Base-by-base conservation (phyloP, 2,113 vertebrate genomes). In the Elgaria multicarinata region DNA sequence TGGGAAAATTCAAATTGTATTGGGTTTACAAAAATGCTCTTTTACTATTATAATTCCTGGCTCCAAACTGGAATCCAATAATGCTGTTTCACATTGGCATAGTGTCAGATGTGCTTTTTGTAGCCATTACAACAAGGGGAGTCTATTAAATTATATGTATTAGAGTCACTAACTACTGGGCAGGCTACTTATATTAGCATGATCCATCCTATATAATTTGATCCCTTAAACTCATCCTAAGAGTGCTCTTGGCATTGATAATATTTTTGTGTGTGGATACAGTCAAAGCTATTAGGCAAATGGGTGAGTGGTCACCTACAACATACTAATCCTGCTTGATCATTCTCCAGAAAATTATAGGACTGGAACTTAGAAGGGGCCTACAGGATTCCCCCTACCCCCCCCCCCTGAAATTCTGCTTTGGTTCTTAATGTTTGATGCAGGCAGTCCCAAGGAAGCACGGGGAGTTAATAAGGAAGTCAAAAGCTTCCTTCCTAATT, bases 101-200 rank as follows among this genome's bases (percentile, higher is more conserved):
- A 5, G n/a, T 20, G 50, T 85, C 26, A 74, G 39, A 55, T 12
- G 50, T 46, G 20, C 26, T 42, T 42, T 88, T 83, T 74, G 22
- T 12, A 83, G 71, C 55, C 20, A 26, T 50, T 72, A 58, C 53
- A 75, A n/a, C 28, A 71, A 10, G 50, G 14, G n/a, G 0, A 36
- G 46, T 39, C 0, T 0, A 1, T 6, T 87, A 36, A 46, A 33
- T 50, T 0, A 10, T 14, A 1, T 0, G 0, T 3, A 53, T 20
- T 4, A 8, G 5, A 77, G 31, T 76, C 82, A 69, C 72, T 74
- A 26, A 12, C 64, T 50, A 16, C 36, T 10, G 33, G 33, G 0
- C 79, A 3, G 6, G 53, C 67, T 6, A 39, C 50, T 55, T 16
- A 0, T 72, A 0, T 2, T 0, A 10, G 76, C 44, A n/a, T 36